Base-by-base conservation (phyloP, 2,113 vertebrate genomes). In the Apistogramma diplotaenia region DNA sequence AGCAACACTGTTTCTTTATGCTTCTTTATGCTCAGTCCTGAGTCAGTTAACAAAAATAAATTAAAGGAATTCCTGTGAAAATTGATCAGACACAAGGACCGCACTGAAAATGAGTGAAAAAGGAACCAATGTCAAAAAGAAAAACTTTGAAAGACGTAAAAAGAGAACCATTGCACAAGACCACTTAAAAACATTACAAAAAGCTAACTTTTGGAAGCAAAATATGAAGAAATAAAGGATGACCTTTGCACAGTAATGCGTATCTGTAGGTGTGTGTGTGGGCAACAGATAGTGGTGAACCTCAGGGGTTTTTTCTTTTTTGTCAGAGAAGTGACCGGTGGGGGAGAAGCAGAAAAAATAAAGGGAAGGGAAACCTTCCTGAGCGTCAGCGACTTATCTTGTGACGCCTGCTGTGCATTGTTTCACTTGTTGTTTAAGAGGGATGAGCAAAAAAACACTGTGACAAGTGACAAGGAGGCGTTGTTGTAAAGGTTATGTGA, bases 351-450 rank as follows among this genome's bases (percentile, higher is more conserved):
- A 79, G 35, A 82, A 78, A 88, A 74, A 89, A 93, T 90, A 91
- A 93, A 91, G 76, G 93, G 93, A 95, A 95, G 93, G 87, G 84
- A 93, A 94, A 93, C 90, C 93, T 94, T 93, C 93, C 94, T 92
- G 93, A 94, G 87, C 92, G 92, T 94, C 93, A 93, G 82, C 40
- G 12, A 84, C 90, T 93, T 87, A 92, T 92, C 93, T 91, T 87
- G 94, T 94, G 94, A 94, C 79, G 93, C 89, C 87, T 87, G 91
- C 88, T 83, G 76, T 75, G 87, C 86, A 94, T 94, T 95, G 94
- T 95, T 95, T 87, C 85, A 84, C 89, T 91, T 78, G 87, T 87
- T 84, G 86, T 90, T 93, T 74, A 89, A 79, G 87, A 87, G 91
- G 87, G 79, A 23, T 46, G 43, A 58, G 70, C 51, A 62, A 82